Base-by-base conservation (phyloP, 2,113 vertebrate genomes). In the Chloropsis cyanopogon region DNA sequence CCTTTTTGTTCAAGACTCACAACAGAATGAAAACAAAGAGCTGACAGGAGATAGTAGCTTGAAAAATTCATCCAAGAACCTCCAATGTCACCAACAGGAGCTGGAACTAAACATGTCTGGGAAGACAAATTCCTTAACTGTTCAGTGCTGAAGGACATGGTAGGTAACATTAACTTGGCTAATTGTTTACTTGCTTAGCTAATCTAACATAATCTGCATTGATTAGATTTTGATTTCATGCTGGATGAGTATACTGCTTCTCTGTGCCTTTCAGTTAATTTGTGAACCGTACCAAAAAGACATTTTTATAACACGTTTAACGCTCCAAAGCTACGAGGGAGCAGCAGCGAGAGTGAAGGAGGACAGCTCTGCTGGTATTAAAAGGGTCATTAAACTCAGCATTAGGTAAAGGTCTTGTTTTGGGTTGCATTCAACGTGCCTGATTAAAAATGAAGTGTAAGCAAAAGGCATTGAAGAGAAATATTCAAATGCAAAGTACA, bases 321-420 rank as follows among this genome's bases (percentile, higher is more conserved):
- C 63, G 96, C 97, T 97, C 94, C 97, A 87, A 93, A 97, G 97
- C 97, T 98, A 96, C 90, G 75, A 96, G 97, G 94, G 86, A 94
- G 93, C 49, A 94, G 97, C 91, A 97, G 97, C 88, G 84, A 97
- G 97, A 96, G 96, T 95, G 96, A 91, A 97, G 97, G 90, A 95
- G 90, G 97, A 97, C 97, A 81, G 76, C 92, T 82, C 97, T 79
- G 96, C 86, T 71, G 97, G 97, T 97, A 98, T 99, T 98, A 99
- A 98, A 98, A 84, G 98, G 98, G 97, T 98, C 98, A 98, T 99
- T 99, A 99, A 98, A 91, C 83, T 25, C 97, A 88, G 94, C 97
- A 98, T 98, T 98, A 97, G 97, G 96, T 93, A 96, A 95, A 98
- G 97, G 97, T 97, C 97, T 98, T 97, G 95, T 97, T 98, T 97